Evolutionary conservation across 2,113 vertebrate genomes (phyloP).

Genomic region (Apaloderma vittatum): DNA sequence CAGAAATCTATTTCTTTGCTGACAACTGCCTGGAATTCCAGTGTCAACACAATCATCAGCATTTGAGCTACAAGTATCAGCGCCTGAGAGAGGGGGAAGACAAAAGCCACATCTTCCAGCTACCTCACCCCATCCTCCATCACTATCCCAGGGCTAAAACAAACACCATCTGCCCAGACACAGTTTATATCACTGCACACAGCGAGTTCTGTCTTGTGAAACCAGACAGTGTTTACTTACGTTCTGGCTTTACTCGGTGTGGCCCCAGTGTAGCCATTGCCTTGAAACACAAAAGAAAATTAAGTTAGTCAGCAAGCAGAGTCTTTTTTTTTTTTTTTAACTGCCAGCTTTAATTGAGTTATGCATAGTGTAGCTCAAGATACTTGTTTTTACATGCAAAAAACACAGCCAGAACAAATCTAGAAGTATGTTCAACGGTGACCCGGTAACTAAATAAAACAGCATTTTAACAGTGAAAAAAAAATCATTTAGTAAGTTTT

Average conservation of each 20-base stretch:
- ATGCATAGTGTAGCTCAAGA: background rate
- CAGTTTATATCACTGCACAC: background rate
- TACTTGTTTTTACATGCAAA: background rate
- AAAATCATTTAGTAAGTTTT: background rate
- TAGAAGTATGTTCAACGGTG: background rate
- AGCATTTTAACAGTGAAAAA: background rate
- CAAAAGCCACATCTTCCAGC: background rate
- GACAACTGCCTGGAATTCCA: background rate
- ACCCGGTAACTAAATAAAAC: background rate
- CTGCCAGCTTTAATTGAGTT: background rate
- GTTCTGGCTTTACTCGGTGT: slow-evolving; percentile 92
- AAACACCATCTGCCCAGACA: background rate
- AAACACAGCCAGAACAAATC: background rate
- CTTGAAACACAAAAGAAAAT: slow-evolving; percentile 74
- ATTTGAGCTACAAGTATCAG: background rate
- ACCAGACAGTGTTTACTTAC: slow-evolving; percentile 79
- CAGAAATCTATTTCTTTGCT: background rate
- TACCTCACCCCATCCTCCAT: background rate
- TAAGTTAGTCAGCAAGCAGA: background rate
- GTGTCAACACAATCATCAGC: background rate
- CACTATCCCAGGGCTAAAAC: background rate
- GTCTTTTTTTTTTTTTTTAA: background rate
- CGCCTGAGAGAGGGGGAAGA: background rate
- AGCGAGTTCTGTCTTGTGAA: background rate
- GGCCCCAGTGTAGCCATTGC: slow-evolving; percentile 94